A percentile compares a stretch with the other conserved stretches of the same genome.
Conservation (phyloP, 1,140 invertebrate species). For the Oscheius sp. region DNA sequence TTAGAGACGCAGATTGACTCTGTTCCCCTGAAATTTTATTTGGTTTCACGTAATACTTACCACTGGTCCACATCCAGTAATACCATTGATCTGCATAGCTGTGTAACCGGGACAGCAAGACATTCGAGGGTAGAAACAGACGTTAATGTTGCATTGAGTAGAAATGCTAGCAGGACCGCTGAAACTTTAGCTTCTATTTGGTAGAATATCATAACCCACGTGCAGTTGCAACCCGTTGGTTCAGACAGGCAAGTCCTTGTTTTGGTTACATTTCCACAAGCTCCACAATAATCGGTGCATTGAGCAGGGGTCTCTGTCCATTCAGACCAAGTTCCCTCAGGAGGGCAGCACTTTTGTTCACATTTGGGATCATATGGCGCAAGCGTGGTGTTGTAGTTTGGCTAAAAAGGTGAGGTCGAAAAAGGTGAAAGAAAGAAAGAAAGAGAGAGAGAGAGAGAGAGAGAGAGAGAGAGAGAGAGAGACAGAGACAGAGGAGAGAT, state of each 20-base stretch:
- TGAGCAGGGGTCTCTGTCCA: not conserved
- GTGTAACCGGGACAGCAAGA: conserved; percentile 15
- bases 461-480: no score
- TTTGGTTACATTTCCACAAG: conserved; percentile 20
- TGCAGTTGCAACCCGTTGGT: conserved; percentile 30
- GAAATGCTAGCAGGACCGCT: conserved; percentile 1
- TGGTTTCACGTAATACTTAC: no score
- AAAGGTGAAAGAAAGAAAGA: no score
- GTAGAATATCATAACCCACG: conserved; percentile 6
- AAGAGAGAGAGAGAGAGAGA: no score
- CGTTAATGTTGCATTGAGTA: conserved; percentile 14
- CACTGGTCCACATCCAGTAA: not conserved
- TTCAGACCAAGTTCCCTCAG: conserved; percentile 32
- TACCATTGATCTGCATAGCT: not conserved
- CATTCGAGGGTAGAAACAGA: conserved; percentile 21
- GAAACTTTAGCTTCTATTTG: no score
- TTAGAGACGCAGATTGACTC: no score
- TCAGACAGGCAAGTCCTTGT: conserved; percentile 25
- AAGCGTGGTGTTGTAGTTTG: conserved; percentile 16
- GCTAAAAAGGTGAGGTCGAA: no score
- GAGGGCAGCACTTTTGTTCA: not conserved
- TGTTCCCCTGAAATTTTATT: no score
- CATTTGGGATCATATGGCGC: conserved; percentile 23
- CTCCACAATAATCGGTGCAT: conserved; percentile 6
- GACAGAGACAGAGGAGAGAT: no score